These are phyloP conservation scores for Zapus hudsonius DNA, from an alignment of 2,113 vertebrate species.

Conservation along the genomic window DNA sequence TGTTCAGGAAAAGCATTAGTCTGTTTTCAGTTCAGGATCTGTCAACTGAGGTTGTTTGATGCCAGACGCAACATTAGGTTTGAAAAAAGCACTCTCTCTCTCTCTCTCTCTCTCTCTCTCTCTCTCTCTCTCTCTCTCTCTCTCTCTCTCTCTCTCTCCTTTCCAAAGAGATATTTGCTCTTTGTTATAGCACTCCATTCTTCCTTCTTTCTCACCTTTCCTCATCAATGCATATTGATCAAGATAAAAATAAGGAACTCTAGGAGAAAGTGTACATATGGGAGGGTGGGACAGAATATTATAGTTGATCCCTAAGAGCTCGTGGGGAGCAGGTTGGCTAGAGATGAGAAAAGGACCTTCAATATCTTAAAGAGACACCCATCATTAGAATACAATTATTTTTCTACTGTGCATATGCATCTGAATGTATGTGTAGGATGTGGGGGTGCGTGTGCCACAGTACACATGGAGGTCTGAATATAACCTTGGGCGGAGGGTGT, in stretches of 20 bases:
- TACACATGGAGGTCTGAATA: too few relatives aligned
- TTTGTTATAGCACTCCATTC: neutral
- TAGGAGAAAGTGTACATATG: neutral
- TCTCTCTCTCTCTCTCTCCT: neutral
- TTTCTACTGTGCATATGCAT: neutral
- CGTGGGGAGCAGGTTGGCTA: neutral
- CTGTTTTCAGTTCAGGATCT: neutral
- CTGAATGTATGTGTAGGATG: too few relatives aligned
- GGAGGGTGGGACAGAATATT: neutral
- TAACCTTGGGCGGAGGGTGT: too few relatives aligned
- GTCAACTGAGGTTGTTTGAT: neutral
- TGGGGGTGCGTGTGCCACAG: too few relatives aligned
- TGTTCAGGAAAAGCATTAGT: neutral
- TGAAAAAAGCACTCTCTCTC: neutral
- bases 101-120: neutral
- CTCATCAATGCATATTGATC: neutral
- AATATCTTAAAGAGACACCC: neutral
- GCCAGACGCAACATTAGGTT: neutral
- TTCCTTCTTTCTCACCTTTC: neutral
- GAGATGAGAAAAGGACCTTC: neutral
- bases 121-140: neutral
- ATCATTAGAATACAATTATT: neutral
- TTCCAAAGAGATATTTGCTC: neutral
- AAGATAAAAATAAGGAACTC: neutral
- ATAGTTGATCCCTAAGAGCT: neutral